Evolutionary conservation across 2,888 invertebrate species (phyloP).

Genomic region (Liposcelis brunnea): DNA sequence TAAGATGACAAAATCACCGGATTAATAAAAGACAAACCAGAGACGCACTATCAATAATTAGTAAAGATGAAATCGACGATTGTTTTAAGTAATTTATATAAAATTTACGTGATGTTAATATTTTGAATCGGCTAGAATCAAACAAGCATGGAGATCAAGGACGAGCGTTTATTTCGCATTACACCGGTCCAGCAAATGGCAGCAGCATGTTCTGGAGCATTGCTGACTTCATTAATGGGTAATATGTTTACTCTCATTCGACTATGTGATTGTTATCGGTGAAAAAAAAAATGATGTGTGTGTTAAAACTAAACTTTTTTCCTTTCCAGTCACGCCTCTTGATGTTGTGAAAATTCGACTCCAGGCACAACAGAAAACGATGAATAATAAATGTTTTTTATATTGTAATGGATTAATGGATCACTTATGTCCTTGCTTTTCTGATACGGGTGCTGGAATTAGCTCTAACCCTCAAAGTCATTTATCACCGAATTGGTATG

Average conservation of each 20-base stretch:
- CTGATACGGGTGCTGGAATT: conserved; percentile 25
- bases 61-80: too few species aligned
- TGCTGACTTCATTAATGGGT: conserved; percentile 80
- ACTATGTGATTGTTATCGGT: not conserved
- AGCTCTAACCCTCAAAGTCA: conserved; percentile 12
- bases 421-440: conserved; percentile 74
- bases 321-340: conserved; percentile 77
- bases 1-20: not conserved
- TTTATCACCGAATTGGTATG: conserved; percentile 37
- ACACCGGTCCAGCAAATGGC: conserved; percentile 67
- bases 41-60: too few species aligned
- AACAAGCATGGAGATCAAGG: conserved; percentile 21
- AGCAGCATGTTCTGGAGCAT: conserved; percentile 73
- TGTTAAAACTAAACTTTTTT: conserved; percentile 20
- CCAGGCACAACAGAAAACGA: conserved; percentile 80
- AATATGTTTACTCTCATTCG: conserved; percentile 20
- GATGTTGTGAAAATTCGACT: conserved; percentile 98
- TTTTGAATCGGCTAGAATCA: too few species aligned
- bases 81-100: too few species aligned
- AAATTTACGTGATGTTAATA: too few species aligned
- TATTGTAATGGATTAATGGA: conserved; percentile 99
- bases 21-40: not conserved
- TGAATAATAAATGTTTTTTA: conserved; percentile 76
- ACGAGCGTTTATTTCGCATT: conserved; percentile 61
- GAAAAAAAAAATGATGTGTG: too few species aligned